Evolutionary conservation across 2,113 vertebrate species (phyloP).

Genomic region (Podarcis muralis): DNA sequence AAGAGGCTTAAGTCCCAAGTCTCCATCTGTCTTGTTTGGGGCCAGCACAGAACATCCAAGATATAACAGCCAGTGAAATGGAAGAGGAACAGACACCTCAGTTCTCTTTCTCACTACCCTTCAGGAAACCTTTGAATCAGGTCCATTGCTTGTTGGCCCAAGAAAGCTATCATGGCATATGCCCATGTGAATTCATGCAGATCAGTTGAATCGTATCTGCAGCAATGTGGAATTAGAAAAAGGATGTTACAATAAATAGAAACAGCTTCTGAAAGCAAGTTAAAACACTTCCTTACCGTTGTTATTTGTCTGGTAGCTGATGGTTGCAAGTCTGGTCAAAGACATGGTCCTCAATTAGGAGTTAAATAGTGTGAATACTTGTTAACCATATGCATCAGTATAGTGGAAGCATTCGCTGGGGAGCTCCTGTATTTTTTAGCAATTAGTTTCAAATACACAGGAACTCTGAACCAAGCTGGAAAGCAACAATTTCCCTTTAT

Average conservation of each 20-base stretch:
- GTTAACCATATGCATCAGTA: not conserved
- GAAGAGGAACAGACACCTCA: not conserved
- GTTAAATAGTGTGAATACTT: not conserved
- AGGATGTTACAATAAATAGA: not conserved
- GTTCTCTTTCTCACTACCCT: not conserved
- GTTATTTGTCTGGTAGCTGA: not conserved
- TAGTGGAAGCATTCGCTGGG: not conserved
- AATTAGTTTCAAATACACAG: not conserved
- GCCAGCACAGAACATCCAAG: not conserved
- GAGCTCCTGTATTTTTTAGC: not conserved
- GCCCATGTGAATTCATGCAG: not conserved
- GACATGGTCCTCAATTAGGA: not conserved
- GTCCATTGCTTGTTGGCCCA: not conserved
- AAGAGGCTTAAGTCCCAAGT: not conserved
- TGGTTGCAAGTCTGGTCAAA: not conserved
- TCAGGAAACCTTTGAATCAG: not conserved
- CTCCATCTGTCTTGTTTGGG: not conserved
- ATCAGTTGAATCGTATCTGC: not conserved
- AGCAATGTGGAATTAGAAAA: not conserved
- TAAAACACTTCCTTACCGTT: not conserved
- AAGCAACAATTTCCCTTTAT: not conserved
- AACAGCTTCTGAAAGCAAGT: not conserved
- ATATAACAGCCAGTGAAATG: not conserved
- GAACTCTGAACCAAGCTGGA: not conserved
- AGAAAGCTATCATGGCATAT: not conserved